Base-by-base conservation (phyloP, 2,888 invertebrate genomes). In the Euspilapteryx auroguttella region DNA sequence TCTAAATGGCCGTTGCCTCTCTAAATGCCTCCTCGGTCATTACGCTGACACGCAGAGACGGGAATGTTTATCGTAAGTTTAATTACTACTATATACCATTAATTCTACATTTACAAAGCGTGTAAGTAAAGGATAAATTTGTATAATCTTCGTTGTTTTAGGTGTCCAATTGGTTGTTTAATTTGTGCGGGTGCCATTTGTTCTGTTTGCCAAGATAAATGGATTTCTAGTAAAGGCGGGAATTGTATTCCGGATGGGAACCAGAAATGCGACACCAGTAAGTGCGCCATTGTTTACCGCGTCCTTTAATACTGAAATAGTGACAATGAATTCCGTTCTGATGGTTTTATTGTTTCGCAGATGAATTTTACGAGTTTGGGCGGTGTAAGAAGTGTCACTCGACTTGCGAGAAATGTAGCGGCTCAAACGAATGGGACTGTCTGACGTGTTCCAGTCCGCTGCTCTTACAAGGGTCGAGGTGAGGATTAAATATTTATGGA, bases 341-440 rank as follows among this genome's bases (percentile, higher is more conserved):
- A 34, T 34, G 35, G 32, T 29, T 37, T 37, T 30, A 39, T 41
- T 34, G 34, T 42, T 48, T 69, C 66, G 32, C 64, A 86, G 87
- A 79, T 43, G 87, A 89, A 62, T 90, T 87, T 62, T 83, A 80
- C 44, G 87, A 87, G 44, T 82, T 80, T 38, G 84, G 83, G 32
- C 80, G 83, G 32, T 93, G 93, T 65, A 85, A 85, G 55, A 80
- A 84, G 30, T 93, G 93, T 54, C 90, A 92, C 59, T 83, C 86
- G 24, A 87, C 88, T 27, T 93, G 93, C 53, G 87, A 87, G 49
- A 85, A 85, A 39, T 93, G 93, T 68, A 85, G 86, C 45, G 92
- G 90, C 12, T 80, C 87, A 13, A 83, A 86, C 38, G 86, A 86
- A 49, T 81, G 83, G 53, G 83, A 85, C 41, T 91, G 90, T 71